Base-by-base conservation (phyloP, 2,888 invertebrate genomes). In the Xestia ashworthii region DNA sequence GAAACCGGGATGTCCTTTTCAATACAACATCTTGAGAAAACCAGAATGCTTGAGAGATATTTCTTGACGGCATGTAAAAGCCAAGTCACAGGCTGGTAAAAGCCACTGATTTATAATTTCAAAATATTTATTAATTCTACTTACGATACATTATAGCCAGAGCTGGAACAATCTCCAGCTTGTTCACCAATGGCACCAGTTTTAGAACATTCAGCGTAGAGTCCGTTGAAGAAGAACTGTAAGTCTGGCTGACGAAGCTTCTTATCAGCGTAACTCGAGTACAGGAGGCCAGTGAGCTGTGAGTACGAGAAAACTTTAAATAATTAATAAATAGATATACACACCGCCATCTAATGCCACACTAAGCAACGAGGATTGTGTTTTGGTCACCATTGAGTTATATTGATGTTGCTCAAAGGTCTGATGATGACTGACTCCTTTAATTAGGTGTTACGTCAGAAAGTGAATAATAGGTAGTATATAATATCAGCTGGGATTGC, bases 161-260 rank as follows among this genome's bases (percentile, higher is more conserved):
- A 77, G 1, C 78, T 69, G 0, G 87, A 71, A 71, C 91, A 89
- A 16, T 85, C 93, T 73, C 94, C 91, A 14, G 90, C 92, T 0
- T 84, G 81, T 53, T 97, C 97, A n/a, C 93, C 92, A 0, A 95
- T 76, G 0, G 88, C 88, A 0, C 98, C 95, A 0, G 90, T 90
- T 14, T 81, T 78, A 0, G 95, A 95, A 82, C 95, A 95, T 44
- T 95, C 98, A 0, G 98, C 97, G 85, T 97, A 95, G 89, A 97
- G 97, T 0, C 97, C 98, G 67, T 97, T 97, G 91, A 98, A 98
- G 93, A 98, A 98, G 86, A 98, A 95, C 87, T 98, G 98, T 16
- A 98, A 89, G 90, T 98, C 98, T 0, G 98, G 98, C 89, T 98
- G 96, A 1, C 88, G 89, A 0, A 93, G 95, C 3, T 93, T 94